Conservation (phyloP, 2,113 vertebrate genomes). For the Clarias batrachus region DNA sequence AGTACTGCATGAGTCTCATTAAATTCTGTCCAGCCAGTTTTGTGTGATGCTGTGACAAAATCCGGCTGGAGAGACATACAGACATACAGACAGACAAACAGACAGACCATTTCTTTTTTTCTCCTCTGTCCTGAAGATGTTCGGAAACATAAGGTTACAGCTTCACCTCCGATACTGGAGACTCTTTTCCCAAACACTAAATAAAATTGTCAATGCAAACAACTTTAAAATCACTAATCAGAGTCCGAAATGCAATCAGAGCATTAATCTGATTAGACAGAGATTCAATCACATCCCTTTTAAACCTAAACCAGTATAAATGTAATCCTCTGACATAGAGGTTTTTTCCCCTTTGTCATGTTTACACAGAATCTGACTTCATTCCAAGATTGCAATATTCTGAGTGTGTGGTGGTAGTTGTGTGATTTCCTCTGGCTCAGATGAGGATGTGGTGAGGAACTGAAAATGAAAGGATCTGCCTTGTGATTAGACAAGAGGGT, state of each 20-base stretch:
- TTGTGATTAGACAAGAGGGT: background rate
- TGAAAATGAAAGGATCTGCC: background rate
- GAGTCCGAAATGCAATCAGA: background rate
- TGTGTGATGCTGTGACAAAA: no score
- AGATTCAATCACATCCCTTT: background rate
- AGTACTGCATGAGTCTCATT: no score
- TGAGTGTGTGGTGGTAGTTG: background rate
- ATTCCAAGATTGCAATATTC: background rate
- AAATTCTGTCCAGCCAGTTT: no score
- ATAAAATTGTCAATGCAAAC: no score
- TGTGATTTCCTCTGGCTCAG: background rate
- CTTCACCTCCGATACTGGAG: no score
- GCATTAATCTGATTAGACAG: background rate
- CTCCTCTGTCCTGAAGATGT: no score
- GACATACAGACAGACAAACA: no score
- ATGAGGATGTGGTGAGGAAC: constrained; percentile 1
- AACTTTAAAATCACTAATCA: background rate
- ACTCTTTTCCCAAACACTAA: no score
- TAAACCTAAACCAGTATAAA: no score
- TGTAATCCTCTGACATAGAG: background rate
- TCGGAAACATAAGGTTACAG: no score
- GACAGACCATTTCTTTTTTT: no score
- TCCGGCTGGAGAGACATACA: no score
- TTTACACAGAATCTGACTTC: background rate
- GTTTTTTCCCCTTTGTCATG: background rate